Conservation (phyloP, 2,797 vertebrate species). For the Etheostoma perlongum region DNA sequence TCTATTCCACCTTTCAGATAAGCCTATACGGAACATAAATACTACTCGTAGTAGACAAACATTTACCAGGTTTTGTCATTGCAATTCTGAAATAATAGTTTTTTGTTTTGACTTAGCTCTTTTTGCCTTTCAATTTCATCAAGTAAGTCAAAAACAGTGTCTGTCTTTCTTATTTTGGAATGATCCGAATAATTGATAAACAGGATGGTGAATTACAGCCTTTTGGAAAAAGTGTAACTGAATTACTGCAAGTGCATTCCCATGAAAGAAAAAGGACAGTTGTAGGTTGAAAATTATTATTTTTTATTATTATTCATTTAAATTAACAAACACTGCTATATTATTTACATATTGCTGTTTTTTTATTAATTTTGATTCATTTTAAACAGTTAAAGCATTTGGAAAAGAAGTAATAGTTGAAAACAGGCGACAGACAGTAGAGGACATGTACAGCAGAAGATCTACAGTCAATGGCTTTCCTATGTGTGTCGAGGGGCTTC, state of each 20-base stretch:
- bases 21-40: no score
- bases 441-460: constrained; percentile 84
- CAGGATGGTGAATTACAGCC: background rate
- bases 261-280: constrained; percentile 52
- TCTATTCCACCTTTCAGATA: no score
- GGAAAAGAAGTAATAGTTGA: constrained; percentile 81
- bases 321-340: constrained; percentile 90
- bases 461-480: constrained; percentile 86
- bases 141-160: background rate
- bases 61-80: background rate
- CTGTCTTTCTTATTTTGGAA: background rate
- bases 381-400: constrained; percentile 86
- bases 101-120: background rate
- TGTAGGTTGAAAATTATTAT: constrained; percentile 76
- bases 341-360: constrained; percentile 87
- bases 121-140: background rate
- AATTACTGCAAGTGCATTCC: background rate
- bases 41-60: no score
- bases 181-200: background rate
- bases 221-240: background rate
- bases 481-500: constrained; percentile 77
- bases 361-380: constrained; percentile 84
- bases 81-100: background rate
- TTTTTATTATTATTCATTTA: constrained; percentile 84
- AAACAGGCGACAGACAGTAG: constrained; percentile 80